Percentiles rank a stretch among this genome's conserved stretches.
Conservation (phyloP, 2,113 vertebrate species). For the Psittacula cyanocephala region DNA sequence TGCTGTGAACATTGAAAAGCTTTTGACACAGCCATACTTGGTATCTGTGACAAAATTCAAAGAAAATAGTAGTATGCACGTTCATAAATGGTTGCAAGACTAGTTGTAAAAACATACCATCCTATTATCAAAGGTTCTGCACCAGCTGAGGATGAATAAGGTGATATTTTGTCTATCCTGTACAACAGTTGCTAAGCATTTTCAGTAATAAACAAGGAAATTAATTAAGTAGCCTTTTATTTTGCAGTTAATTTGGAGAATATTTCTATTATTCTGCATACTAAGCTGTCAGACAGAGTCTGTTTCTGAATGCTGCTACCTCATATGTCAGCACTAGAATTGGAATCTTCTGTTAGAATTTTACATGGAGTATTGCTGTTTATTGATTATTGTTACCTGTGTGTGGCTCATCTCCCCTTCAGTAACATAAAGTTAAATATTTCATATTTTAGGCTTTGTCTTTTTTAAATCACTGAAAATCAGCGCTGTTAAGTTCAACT, state of each 20-base stretch:
- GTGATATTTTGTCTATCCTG: neutral
- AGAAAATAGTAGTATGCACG: neutral
- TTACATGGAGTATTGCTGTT: neutral
- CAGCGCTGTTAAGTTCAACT: neutral
- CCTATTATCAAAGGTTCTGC: neutral
- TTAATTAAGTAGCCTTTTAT: neutral
- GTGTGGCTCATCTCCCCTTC: neutral
- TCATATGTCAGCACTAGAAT: neutral
- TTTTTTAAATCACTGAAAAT: neutral
- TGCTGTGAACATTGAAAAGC: neutral
- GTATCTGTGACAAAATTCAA: neutral
- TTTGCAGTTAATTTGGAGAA: neutral
- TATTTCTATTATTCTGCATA: neutral
- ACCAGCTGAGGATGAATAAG: neutral
- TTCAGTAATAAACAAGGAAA: neutral
- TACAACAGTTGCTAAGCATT: neutral
- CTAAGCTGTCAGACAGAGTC: neutral
- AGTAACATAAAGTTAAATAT: neutral
- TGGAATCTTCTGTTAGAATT: neutral
- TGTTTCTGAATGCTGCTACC: neutral
- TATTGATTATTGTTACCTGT: neutral
- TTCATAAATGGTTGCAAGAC: neutral
- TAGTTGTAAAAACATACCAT: neutral
- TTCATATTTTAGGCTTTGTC: neutral
- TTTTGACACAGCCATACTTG: neutral